Conservation (phyloP, 2,888 invertebrate species). For the Andrena chrysosceles region DNA sequence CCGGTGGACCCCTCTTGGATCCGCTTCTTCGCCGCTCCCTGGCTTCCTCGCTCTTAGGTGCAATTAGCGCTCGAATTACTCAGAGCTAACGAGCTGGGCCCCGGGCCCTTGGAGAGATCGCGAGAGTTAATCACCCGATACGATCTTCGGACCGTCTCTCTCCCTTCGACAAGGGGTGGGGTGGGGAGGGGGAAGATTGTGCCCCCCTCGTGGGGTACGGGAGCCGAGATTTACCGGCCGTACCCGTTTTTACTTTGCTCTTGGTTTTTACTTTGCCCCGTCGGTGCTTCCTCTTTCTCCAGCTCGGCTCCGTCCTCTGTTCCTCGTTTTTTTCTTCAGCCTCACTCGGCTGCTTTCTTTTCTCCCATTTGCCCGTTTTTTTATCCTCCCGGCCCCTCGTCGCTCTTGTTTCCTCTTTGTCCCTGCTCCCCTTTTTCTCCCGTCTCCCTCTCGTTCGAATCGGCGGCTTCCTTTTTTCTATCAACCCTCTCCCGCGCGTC, state of each 20-base stretch:
- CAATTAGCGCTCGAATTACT: constrained; percentile 84
- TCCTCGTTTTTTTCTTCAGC: constrained; percentile 17
- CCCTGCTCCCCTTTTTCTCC: constrained; percentile 11
- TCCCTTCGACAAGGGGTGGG: constrained; percentile 15
- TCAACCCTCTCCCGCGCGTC: not conserved
- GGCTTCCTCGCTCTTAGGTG: constrained; percentile 76
- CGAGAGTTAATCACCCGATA: constrained; percentile 82
- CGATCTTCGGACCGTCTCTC: constrained; percentile 74
- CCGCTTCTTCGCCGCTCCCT: constrained; percentile 54
- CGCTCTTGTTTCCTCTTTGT: constrained; percentile 24
- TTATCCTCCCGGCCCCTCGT: not conserved
- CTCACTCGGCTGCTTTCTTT: constrained; percentile 48
- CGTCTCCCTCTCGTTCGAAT: not conserved
- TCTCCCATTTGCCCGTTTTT: constrained; percentile 24
- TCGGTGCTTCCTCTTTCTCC: constrained; percentile 35
- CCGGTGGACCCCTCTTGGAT: constrained; percentile 20
- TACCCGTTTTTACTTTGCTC: constrained; percentile 57
- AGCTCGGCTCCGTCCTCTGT: not conserved
- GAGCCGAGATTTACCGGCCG: constrained; percentile 70
- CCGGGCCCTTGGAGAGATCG: constrained; percentile 74
- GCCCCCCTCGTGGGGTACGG: constrained; percentile 56
- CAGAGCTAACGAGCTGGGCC: constrained; percentile 82
- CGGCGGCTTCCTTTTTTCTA: not conserved
- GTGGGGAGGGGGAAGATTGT: not conserved
- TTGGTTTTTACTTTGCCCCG: constrained; percentile 22